Conservation (phyloP, 2,797 vertebrate species). For the Danio aesculapii region DNA sequence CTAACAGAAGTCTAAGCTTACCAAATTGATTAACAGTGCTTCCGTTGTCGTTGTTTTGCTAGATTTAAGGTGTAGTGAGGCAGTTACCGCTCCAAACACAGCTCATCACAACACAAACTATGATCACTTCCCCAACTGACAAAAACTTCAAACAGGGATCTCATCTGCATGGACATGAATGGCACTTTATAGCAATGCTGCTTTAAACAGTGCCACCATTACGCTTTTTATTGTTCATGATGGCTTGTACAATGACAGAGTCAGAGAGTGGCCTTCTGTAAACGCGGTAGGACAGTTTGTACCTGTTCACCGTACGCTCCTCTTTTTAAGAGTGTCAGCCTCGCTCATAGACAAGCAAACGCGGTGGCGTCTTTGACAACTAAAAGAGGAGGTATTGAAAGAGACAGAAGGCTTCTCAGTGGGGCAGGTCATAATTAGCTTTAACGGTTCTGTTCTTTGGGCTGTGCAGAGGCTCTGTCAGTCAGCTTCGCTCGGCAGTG, state of each 20-base stretch:
- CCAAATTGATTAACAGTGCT: constrained; percentile 33
- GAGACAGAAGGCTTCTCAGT: constrained; percentile 70
- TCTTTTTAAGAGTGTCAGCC: constrained; percentile 30
- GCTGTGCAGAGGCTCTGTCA: constrained; percentile 50
- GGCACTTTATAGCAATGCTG: constrained; percentile 41
- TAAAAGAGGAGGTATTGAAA: constrained; percentile 73
- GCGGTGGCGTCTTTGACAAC: constrained; percentile 72
- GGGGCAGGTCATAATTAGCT: constrained; percentile 64
- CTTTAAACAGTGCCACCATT: constrained; percentile 37
- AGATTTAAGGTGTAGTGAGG: constrained; percentile 8
- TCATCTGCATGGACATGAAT: constrained; percentile 23
- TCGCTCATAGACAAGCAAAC: constrained; percentile 33
- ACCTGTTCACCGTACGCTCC: constrained; percentile 43
- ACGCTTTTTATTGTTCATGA: constrained; percentile 53
- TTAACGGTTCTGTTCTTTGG: constrained; percentile 58
- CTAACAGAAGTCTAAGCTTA: constrained; percentile 26
- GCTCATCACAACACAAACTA: constrained; percentile 34
- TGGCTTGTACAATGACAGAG: constrained; percentile 56
- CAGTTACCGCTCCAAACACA: constrained; percentile 21
- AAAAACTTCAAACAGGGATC: constrained; percentile 28
- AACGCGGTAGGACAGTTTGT: constrained; percentile 51
- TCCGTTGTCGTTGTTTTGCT: constrained; percentile 14
- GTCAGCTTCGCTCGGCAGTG: constrained; percentile 50
- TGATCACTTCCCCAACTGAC: background rate
- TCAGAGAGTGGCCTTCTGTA: constrained; percentile 51